Evolutionary conservation across 1,140 invertebrate genomes (phyloP).

Genomic region (Aplysia californica): DNA sequence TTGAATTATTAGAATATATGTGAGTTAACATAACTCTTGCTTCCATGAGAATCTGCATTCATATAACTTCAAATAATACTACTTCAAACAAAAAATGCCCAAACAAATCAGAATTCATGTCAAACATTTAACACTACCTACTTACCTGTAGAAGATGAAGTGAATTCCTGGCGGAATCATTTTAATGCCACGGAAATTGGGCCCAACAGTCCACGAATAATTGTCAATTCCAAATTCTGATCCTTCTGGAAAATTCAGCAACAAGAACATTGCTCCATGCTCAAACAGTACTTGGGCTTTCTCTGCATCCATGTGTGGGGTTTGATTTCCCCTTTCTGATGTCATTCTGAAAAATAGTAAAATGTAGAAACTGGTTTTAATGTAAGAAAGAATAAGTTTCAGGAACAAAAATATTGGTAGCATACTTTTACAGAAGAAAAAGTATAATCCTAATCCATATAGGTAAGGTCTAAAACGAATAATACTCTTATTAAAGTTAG

Average conservation of each 20-base stretch:
- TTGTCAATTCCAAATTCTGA: slow-evolving; percentile 98
- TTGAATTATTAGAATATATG: neutral
- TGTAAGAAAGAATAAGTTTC: too few species aligned
- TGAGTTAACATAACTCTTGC: neutral
- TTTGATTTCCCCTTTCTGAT: too few species aligned
- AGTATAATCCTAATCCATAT: too few species aligned
- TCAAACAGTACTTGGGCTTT: slow-evolving; percentile 81
- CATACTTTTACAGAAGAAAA: too few species aligned
- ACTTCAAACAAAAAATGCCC: neutral
- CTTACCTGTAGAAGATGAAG: slow-evolving; percentile 89
- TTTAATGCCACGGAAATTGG: slow-evolving; percentile 95
- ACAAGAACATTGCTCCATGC: slow-evolving; percentile 83
- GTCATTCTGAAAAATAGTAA: too few species aligned
- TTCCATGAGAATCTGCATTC: too few species aligned
- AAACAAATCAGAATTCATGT: neutral
- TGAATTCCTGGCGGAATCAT: slow-evolving; percentile 99
- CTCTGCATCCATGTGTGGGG: slow-evolving; percentile 80
- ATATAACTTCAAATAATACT: neutral
- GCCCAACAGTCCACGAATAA: slow-evolving; percentile 91
- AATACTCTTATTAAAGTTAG: too few species aligned
- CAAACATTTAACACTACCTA: too few species aligned
- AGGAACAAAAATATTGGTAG: too few species aligned
- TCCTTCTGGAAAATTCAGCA: slow-evolving; percentile 85
- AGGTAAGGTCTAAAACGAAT: too few species aligned
- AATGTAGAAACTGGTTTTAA: too few species aligned